Conservation (phyloP, 2,113 vertebrate genomes). For the Notarius quadriscutis region DNA sequence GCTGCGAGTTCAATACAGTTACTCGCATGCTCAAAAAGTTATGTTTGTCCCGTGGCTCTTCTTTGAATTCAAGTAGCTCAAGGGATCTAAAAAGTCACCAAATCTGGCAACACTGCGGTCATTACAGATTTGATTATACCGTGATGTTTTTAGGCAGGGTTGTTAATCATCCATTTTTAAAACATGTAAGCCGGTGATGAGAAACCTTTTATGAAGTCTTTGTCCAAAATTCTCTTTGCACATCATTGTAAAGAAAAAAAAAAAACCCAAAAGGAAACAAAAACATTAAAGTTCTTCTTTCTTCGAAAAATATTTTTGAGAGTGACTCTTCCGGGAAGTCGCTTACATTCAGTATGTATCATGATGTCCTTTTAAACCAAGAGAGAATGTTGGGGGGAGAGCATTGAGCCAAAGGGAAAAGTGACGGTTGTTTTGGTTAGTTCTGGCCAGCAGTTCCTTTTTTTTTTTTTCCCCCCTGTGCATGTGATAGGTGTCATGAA, state of each 20-base stretch:
- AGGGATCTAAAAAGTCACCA: neutral
- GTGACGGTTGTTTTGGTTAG: neutral
- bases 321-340: neutral
- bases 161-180: no score
- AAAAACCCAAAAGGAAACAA: neutral
- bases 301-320: neutral
- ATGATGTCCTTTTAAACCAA: neutral
- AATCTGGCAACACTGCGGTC: neutral
- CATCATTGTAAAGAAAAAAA: neutral
- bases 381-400: neutral
- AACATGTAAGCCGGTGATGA: no score
- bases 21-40: neutral
- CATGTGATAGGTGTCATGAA: neutral
- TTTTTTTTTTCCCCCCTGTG: neutral
- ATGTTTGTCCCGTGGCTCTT: neutral
- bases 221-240: neutral
- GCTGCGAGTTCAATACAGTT: neutral
- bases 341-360: neutral
- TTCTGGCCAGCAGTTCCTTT: neutral
- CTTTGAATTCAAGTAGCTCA: neutral
- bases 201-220: neutral
- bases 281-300: neutral
- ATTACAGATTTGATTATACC: neutral
- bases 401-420: neutral
- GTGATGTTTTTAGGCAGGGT: no score